Percentiles rank a stretch among this genome's conserved stretches.
Conservation (phyloP, 2,113 vertebrate genomes). For the Bolborhynchus lineola region DNA sequence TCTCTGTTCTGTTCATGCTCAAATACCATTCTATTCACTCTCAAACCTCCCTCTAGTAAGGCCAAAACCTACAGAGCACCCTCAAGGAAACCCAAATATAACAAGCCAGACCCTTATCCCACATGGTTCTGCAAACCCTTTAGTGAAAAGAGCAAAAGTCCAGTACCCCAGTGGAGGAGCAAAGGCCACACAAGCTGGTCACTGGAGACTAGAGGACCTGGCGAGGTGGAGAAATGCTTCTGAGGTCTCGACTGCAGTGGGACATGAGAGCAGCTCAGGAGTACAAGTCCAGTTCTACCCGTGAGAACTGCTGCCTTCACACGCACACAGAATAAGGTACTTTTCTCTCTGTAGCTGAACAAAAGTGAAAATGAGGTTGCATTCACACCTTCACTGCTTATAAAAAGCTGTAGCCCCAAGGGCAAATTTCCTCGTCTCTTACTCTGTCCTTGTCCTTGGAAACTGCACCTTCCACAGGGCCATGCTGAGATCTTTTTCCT, state of each 20-base stretch:
- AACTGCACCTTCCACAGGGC: background rate
- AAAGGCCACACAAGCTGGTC: background rate
- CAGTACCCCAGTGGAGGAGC: background rate
- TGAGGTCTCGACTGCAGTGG: background rate
- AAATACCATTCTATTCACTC: background rate
- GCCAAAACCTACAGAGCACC: background rate
- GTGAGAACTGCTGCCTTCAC: background rate
- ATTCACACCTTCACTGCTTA: background rate
- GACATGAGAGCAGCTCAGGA: background rate
- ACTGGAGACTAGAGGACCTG: background rate
- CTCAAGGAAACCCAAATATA: background rate
- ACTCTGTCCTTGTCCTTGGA: background rate
- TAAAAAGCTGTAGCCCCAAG: background rate
- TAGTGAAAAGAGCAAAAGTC: background rate
- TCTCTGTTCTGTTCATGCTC: background rate
- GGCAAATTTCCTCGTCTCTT: background rate
- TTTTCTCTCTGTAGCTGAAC: background rate
- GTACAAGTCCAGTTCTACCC: background rate
- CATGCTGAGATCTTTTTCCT: background rate
- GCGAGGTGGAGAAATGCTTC: background rate
- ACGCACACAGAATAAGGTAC: fast-evolving
- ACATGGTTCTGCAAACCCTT: background rate
- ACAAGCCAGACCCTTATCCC: background rate
- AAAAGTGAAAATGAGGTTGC: background rate
- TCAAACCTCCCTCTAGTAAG: background rate